Evolutionary conservation across 2,797 vertebrate species (phyloP), one percentile per base, ranked within the genome.

Genomic region (Siniperca scherzeri): DNA sequence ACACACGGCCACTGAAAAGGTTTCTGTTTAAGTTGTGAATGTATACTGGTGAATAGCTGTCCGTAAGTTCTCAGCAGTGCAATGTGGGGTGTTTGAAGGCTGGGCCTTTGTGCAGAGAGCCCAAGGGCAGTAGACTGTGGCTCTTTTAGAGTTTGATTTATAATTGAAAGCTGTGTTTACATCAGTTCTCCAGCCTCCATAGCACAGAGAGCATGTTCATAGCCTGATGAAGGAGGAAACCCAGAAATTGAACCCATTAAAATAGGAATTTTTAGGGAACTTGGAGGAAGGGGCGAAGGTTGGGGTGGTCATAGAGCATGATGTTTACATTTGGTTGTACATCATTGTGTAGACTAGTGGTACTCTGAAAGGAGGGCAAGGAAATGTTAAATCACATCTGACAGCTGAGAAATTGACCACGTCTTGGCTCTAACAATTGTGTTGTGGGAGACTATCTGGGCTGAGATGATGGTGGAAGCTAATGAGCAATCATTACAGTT

Each of bases 101-200:
- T 64, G 59, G 62, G 66, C 61, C 87, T 91, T 90, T 91, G 91
- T 92, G 88, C 71, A 25, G 56, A 73, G 67, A 73, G 88, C 89
- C 90, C 2, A 65, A 40, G 84, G 91, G 90, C 86, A 87, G 77
- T 10, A 52, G 80, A 80, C 79, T 56, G 42, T 50, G 72, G 82
- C 83, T 89, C 92, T 90, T 91, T 91, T 80, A 88, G 74, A 77
- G 82, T 84, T 87, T 92, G 90, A 93, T 94, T 94, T 94, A 93
- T 93, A 92, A 94, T 90, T 91, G 91, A 90, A 91, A 91, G 88
- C 88, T 91, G 71, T 93, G 93, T 93, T 93, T 92, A 93, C 92
- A 93, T 92, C 91, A 76, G 82, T 77, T 84, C 87, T 87, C 30
- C 88, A 70, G 80, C 83, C 81, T 78, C 80, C 36, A 44, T 27